Evolutionary conservation across 1,140 invertebrate genomes (phyloP), one percentile per base, ranked within the genome.

Genomic region (Trigoniulus corallinus): DNA sequence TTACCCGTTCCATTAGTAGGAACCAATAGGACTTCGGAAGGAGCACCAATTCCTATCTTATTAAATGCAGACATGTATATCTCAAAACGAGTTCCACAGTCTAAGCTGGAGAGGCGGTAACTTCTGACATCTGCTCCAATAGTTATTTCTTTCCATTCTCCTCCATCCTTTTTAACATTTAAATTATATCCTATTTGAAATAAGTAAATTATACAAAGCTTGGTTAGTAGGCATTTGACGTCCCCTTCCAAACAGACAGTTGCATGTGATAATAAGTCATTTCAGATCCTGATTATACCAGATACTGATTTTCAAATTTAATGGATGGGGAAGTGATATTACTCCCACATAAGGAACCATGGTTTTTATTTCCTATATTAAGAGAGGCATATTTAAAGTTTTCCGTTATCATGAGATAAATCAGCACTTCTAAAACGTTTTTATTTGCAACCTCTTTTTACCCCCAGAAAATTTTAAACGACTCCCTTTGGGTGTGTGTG

Each of bases 41-140:
- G 50, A n/a, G 53, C 47, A 2, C 60, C 58, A 50, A 57, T 57
- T 7, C 60, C 60, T 12, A 67, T 67, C 21, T 62, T 53, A 18
- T 71, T 72, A 53, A 59, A 69, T 0, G 69, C 72, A 23, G 67
- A 56, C 1, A 72, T 64, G 56, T 70, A 65, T 22, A 72, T 59
- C 50, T 68, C 65, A 57, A 70, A 70, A 26, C 53, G 40, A 4
- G 57, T 62, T 13, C 62, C 62, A 51, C 62, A 63, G 39, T 58
- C 58, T 18, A 63, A 48, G 27, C 49, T 50, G 20, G 13, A n/a
- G 12, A 58, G 25, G 42, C 54, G 47, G 39, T 53, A 54, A 2
- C 48, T 41, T 21, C 22, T 50, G n/a, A 57, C 46, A 45, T 58
- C 54, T 20, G 56, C 26, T 20, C 29, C 29, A 4, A 58, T 20